Evolutionary conservation across 2,797 vertebrate genomes (phyloP).

Genomic region (Aselliscus stoliczkanus): DNA sequence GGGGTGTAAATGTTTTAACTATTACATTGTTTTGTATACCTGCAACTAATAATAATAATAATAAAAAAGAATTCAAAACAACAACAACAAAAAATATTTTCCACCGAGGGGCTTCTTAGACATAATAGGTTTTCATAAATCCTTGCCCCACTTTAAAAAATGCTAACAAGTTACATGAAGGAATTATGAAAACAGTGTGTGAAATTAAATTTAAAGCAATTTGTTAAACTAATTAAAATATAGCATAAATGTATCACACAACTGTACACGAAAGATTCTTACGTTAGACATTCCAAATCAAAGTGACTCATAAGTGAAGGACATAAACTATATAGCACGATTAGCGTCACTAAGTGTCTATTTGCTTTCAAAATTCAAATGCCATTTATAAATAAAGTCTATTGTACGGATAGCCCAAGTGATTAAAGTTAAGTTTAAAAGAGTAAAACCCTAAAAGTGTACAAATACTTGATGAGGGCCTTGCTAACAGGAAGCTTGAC

Average conservation of each 20-base stretch:
- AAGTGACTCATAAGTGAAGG: background rate
- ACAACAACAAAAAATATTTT: constrained; percentile 17
- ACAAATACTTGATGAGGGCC: background rate
- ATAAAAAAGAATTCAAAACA: too few species aligned
- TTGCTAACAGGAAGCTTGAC: background rate
- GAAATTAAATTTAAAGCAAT: background rate
- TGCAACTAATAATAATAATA: too few species aligned
- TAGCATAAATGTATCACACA: background rate
- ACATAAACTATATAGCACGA: background rate
- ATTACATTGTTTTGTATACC: too few species aligned
- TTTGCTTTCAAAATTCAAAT: constrained; percentile 9
- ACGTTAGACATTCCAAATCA: constrained; percentile 28
- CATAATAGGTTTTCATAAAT: constrained; percentile 22
- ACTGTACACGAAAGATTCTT: background rate
- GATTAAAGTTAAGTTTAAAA: constrained; percentile 14
- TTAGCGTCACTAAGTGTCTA: background rate
- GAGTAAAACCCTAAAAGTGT: constrained; percentile 4
- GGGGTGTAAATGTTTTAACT: too few species aligned
- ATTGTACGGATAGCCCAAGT: background rate
- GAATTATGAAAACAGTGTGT: background rate
- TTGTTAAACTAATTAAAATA: constrained; percentile 14
- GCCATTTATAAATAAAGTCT: constrained; percentile 31
- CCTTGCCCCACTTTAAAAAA: background rate
- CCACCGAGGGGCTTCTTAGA: background rate
- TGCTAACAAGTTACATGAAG: constrained; percentile 7